Evolutionary conservation across 2,888 invertebrate species (phyloP).

Genomic region (Ichneumoninae sp.): DNA sequence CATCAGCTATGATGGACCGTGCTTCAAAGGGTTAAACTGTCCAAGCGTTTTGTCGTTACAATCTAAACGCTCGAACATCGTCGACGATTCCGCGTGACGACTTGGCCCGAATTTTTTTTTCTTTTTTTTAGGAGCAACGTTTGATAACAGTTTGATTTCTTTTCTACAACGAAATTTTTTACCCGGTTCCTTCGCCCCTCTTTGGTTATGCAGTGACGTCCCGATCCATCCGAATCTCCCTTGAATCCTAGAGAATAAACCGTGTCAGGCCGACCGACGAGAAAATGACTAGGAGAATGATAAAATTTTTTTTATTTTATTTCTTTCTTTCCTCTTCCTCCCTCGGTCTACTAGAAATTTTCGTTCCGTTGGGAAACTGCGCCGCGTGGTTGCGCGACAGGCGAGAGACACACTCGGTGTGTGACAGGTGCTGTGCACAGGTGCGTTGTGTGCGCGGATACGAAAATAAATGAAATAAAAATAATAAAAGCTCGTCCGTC

Average conservation of each 20-base stretch:
- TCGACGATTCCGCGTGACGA: neutral
- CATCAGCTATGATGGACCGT: no score
- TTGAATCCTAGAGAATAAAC: slow-evolving; percentile 35
- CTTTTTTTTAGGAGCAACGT: neutral
- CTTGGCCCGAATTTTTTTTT: neutral
- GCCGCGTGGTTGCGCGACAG: slow-evolving; percentile 23
- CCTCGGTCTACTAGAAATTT: slow-evolving; percentile 18
- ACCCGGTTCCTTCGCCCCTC: slow-evolving; percentile 44
- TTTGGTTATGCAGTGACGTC: slow-evolving; percentile 55
- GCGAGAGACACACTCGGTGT: neutral
- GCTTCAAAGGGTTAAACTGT: no score
- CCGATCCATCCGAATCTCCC: slow-evolving; percentile 45
- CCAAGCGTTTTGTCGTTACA: neutral
- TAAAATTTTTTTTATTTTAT: neutral
- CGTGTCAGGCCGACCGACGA: neutral
- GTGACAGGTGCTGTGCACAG: slow-evolving; percentile 52
- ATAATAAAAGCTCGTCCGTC: slow-evolving; percentile 2
- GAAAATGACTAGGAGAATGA: slow-evolving; percentile 17
- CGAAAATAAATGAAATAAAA: neutral
- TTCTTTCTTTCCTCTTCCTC: neutral
- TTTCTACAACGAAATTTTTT: slow-evolving; percentile 5
- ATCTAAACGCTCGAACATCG: neutral
- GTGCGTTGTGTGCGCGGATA: slow-evolving; percentile 29
- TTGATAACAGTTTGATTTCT: neutral
- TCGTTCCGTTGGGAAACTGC: slow-evolving; percentile 31